A percentile compares a stretch with the other conserved stretches of the same genome.
Conservation (phyloP, 2,113 vertebrate genomes). For the Mesocricetus auratus region DNA sequence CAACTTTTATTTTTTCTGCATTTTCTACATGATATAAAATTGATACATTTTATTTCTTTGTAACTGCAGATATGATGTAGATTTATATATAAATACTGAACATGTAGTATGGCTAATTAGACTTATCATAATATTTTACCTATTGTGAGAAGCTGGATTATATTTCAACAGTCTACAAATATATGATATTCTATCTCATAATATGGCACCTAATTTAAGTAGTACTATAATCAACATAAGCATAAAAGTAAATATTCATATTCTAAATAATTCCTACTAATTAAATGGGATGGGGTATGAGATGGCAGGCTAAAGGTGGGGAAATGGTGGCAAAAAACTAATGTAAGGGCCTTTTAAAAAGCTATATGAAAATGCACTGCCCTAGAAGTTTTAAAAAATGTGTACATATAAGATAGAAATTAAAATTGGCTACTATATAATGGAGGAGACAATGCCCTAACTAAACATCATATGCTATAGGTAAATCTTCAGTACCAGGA, state of each 20-base stretch:
- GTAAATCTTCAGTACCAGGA: neutral
- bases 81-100: neutral
- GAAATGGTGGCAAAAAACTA: neutral
- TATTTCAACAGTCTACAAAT: neutral
- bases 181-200: neutral
- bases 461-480: neutral
- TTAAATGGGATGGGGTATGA: neutral
- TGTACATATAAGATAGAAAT: neutral
- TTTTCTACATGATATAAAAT: neutral
- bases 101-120: neutral
- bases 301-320: neutral
- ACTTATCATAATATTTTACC: constrained; percentile 8
- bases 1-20: neutral
- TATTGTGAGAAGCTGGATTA: neutral
- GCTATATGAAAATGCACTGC: neutral
- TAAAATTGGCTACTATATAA: neutral
- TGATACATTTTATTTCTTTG: neutral
- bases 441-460: neutral
- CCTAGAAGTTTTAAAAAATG: neutral
- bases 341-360: neutral
- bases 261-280: constrained; percentile 56
- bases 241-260: neutral
- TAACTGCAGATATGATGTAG: neutral
- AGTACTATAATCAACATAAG: neutral
- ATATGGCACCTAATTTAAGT: neutral